A percentile compares a stretch with the other conserved stretches of the same genome.
These are phyloP conservation scores for Pseudonaja textilis DNA, from an alignment of 2,113 vertebrate species.

Conservation along the genomic window DNA sequence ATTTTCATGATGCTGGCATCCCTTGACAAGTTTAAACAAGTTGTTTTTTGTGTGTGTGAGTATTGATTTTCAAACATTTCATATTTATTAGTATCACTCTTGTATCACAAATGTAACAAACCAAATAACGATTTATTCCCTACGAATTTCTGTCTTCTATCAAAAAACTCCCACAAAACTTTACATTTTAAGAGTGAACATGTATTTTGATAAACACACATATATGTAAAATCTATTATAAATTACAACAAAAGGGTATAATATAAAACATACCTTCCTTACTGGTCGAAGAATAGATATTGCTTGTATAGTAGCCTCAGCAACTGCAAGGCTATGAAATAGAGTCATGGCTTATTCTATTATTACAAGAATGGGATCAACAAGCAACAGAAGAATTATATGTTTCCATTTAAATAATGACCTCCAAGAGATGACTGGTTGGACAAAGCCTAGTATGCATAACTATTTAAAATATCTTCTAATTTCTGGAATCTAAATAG, in stretches of 20 bases:
- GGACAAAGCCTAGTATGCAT: background rate
- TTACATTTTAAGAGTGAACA: constrained; percentile 64
- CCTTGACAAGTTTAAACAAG: constrained; percentile 26
- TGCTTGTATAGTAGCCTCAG: constrained; percentile 68
- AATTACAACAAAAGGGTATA: constrained; percentile 66
- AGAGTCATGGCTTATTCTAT: constrained; percentile 65
- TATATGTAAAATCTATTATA: constrained; percentile 62
- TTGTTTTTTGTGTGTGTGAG: background rate
- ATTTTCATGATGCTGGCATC: constrained; percentile 39
- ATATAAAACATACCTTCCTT: constrained; percentile 64
- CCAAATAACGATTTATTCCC: constrained; percentile 50
- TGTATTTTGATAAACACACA: constrained; percentile 52
- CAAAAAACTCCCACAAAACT: constrained; percentile 37
- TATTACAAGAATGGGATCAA: background rate
- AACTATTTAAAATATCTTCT: constrained; percentile 6
- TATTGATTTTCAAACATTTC: constrained; percentile 48
- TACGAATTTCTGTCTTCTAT: constrained; percentile 42
- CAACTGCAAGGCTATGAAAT: constrained; percentile 63
- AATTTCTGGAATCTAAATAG: background rate
- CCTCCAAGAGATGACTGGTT: background rate
- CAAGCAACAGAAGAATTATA: background rate
- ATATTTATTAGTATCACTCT: constrained; percentile 45
- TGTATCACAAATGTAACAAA: constrained; percentile 59
- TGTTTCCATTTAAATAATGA: background rate
- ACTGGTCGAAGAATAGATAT: constrained; percentile 65